These are phyloP conservation scores for Eulemur rubriventer DNA, from an alignment of 2,797 vertebrate species.

Conservation along the genomic window DNA sequence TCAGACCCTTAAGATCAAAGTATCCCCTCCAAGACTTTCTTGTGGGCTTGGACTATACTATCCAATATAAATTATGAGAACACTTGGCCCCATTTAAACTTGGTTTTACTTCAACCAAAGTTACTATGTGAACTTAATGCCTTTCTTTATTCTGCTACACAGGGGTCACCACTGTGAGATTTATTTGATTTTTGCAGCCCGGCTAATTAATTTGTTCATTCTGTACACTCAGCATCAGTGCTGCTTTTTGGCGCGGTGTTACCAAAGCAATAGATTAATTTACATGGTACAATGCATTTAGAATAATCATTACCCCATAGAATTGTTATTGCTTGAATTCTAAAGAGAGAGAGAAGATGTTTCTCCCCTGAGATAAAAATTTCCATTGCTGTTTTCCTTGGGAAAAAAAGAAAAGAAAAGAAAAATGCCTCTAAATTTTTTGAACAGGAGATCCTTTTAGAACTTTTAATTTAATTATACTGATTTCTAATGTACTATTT, in stretches of 20 bases:
- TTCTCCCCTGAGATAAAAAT: conserved; percentile 78
- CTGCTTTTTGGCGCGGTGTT: conserved; percentile 72
- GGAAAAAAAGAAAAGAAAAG: conserved; percentile 41
- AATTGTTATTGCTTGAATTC: conserved; percentile 82
- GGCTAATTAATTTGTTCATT: conserved; percentile 86
- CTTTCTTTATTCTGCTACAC: conserved; percentile 72
- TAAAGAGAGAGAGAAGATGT: conserved; percentile 79
- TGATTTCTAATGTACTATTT: not conserved
- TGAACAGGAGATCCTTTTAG: conserved; percentile 1
- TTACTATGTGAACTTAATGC: conserved; percentile 68
- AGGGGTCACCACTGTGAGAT: conserved; percentile 82
- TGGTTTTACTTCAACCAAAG: conserved; percentile 69
- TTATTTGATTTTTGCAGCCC: conserved; percentile 84
- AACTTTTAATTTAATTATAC: conserved; percentile 57
- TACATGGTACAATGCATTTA: conserved; percentile 79
- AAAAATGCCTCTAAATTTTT: not conserved
- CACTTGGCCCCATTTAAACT: conserved; percentile 41
- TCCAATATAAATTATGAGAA: conserved; percentile 58
- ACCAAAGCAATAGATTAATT: conserved; percentile 81
- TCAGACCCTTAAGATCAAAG: not conserved
- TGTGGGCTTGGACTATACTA: not conserved
- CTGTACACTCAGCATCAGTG: conserved; percentile 67
- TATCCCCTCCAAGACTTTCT: not conserved
- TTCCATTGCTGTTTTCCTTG: conserved; percentile 66
- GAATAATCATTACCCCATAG: conserved; percentile 85